Evolutionary conservation across 2,797 vertebrate genomes (phyloP), one percentile per base, ranked within the genome.

Genomic region (Sternotherus odoratus): DNA sequence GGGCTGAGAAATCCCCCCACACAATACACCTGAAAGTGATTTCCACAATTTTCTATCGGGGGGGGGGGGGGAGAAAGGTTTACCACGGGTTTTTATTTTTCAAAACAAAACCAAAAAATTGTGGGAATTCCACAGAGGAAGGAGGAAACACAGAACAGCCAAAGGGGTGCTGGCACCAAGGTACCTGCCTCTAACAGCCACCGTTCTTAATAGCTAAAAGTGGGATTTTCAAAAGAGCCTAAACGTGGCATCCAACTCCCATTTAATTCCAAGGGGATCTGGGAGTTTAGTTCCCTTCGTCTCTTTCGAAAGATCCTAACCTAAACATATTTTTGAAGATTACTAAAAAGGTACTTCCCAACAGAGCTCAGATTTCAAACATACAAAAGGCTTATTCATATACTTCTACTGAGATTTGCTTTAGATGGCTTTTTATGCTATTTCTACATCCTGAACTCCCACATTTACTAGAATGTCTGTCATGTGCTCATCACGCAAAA

Each of bases 221-320:
- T 48, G 54, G 39, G 86, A 85, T 33, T 90, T 88, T 50, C 50
- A 88, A 86, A 88, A 90, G n/a, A 77, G 30, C 13, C 30, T 36
- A 43, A 54, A 7, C 28, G 91, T 15, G 23, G 54, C 2, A 8
- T 54, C 49, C 82, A 9, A 72, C n/a, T 77, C 77, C 79, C 23
- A 33, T 48, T 19, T 77, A 51, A 81, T 82, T 48, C 17, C 28
- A 69, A n/a, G 11, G n/a, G 0, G 28, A 93, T 39, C 57, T 0
- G 0, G 10, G 36, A 91, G 89, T 90, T 87, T 77, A 79, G 86
- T 5, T 86, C 43, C 51, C 46, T 86, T 17, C 43, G 33, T 23
- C 5, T 28, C 77, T 83, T 92, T 94, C n/a, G 4, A 57, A 89
- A 95, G 88, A 79, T 89, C 57, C 63, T 69, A 87, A 10, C 13